Base-by-base conservation (phyloP, 2,113 vertebrate species). In the Meleagris gallopavo region DNA sequence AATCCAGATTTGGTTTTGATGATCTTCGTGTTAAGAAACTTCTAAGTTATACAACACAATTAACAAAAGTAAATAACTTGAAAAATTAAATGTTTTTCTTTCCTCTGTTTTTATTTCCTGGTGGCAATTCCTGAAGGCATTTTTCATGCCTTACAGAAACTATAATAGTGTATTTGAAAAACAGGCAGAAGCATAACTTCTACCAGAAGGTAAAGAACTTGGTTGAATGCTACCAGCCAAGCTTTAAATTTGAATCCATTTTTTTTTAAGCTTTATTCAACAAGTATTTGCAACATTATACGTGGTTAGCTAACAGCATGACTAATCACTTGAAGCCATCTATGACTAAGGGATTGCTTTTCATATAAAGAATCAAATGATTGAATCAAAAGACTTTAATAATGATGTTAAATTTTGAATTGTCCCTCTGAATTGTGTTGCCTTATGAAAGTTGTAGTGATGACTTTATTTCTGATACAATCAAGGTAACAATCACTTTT, bases 1-100 rank as follows among this genome's bases (percentile, higher is more conserved):
- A 88, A 77, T 95, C 89, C n/a, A 69, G 3, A 14, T 97, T 97
- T 93, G 96, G 90, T 70, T 95, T 97, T 60, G 90, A 90, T 77
- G 89, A 74, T 21, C 25, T 76, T 86, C 54, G 5, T 3, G 21
- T 86, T 41, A 81, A 96, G 46, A 95, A 90, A 13, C 38, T 97
- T n/a, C 52, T 97, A 70, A 97, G 66, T 89, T 95, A 96, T 14
- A 97, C 93, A 32, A 43, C 13, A 12, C 48, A 91, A 24, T 69
- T 97, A 55, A 92, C 65, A 54, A 41, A 96, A 96, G 98, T 98
- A 91, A 27, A 21, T 8, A 2, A 24, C 18, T 71, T 88, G 20
- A 74, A 77, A 78, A 65, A 40, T 45, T 79, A 2, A 5, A 3
- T 16, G 5, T 67, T 2, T 79, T 6, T 48, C 4, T 29, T 83